A percentile compares a stretch with the other conserved stretches of the same genome.
Evolutionary conservation across 2,113 vertebrate species (phyloP).

Genomic region (Laticauda laticaudata): DNA sequence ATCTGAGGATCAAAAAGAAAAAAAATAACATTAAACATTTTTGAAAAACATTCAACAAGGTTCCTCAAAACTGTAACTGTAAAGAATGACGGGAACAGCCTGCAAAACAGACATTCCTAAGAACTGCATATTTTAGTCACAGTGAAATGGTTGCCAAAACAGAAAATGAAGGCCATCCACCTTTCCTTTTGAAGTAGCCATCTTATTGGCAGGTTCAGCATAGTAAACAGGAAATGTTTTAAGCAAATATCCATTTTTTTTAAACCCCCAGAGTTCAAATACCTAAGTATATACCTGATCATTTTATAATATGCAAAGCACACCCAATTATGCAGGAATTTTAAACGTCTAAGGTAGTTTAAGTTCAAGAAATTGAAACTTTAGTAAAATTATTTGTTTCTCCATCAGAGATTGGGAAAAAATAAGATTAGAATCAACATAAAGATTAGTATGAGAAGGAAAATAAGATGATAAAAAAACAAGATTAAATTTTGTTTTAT

Average conservation of each 20-base stretch:
- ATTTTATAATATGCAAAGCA: background rate
- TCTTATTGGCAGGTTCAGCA: background rate
- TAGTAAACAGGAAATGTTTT: background rate
- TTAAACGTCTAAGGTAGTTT: background rate
- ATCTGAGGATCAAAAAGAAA: background rate
- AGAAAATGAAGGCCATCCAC: background rate
- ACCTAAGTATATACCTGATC: background rate
- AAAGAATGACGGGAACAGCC: background rate
- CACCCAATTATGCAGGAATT: background rate
- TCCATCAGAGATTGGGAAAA: background rate
- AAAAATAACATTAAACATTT: background rate
- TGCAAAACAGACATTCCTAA: background rate
- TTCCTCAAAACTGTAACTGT: background rate
- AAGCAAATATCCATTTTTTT: background rate
- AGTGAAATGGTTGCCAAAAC: background rate
- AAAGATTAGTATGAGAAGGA: background rate
- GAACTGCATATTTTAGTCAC: background rate
- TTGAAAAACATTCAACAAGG: background rate
- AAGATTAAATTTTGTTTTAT: background rate
- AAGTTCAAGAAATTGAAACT: background rate
- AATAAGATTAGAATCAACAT: background rate
- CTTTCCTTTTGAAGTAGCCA: background rate
- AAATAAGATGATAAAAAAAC: background rate
- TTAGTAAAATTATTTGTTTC: background rate
- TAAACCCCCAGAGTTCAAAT: background rate